Conservation (phyloP, 1,140 invertebrate genomes). For the Pemphigus obesinymphae region DNA sequence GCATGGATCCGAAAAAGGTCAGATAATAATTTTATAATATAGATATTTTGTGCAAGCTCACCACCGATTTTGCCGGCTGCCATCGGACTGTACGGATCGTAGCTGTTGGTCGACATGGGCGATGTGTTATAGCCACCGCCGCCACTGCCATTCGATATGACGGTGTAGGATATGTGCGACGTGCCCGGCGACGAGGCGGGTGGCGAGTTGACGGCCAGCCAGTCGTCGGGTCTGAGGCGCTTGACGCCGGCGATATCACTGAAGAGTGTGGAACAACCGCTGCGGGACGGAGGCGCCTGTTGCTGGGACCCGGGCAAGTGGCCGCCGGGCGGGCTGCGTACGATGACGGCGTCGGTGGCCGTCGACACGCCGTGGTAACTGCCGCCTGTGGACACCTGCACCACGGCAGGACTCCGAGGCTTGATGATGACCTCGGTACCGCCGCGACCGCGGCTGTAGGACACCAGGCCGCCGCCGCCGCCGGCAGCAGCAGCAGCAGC, state of each 20-base stretch:
- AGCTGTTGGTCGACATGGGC: conserved; percentile 69
- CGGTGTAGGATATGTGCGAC: conserved; percentile 55
- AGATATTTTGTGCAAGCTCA: conserved; percentile 53
- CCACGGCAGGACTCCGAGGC: conserved; percentile 49
- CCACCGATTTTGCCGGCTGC: conserved; percentile 78
- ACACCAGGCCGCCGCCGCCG: conserved; percentile 43
- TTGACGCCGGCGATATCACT: conserved; percentile 49
- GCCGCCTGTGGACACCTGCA: conserved; percentile 47
- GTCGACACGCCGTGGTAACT: conserved; percentile 45
- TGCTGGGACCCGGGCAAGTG: conserved; percentile 42
- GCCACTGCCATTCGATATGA: conserved; percentile 57
- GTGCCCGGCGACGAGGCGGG: conserved; percentile 57
- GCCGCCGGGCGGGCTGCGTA: conserved; percentile 50
- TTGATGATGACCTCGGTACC: conserved; percentile 47
- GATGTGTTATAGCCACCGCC: conserved; percentile 64
- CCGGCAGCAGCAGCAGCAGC: conserved; percentile 42
- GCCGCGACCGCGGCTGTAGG: conserved; percentile 42
- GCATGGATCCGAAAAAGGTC: too few species aligned
- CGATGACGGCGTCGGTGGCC: conserved; percentile 17
- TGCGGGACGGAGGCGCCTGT: conserved; percentile 12
- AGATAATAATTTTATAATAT: too few species aligned
- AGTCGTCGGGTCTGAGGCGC: conserved; percentile 56
- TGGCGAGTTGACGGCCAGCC: conserved; percentile 53
- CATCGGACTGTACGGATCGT: conserved; percentile 76
- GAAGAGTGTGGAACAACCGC: conserved; percentile 17